Evolutionary conservation across 2,797 vertebrate genomes (phyloP), one percentile per base, ranked within the genome.

Genomic region (Myoxocephalus aenaeus): DNA sequence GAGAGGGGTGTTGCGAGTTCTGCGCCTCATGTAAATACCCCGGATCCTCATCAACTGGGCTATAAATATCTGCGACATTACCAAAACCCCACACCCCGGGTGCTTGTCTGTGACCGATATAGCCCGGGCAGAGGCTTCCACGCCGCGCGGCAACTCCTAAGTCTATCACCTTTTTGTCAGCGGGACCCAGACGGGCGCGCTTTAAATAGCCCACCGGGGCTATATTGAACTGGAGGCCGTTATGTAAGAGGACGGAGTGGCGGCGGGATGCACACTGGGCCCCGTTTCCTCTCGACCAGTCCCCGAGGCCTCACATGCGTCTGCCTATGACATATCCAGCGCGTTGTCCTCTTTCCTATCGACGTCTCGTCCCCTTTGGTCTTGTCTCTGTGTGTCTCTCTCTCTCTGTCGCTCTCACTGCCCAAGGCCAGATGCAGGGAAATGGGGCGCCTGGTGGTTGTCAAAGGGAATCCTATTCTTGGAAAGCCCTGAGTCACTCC

Each of bases 81-180:
- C 89, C 92, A 88, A 92, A 91, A 93, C 88, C 88, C 89, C 80
- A 90, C 90, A 90, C 92, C 93, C 92, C 54, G 83, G 88, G 90
- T 15, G 40, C 87, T 89, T 72, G 90, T 92, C 91, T 92, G 90
- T 74, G 91, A 92, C 91, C 81, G 86, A 94, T 95, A 94, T 95
- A 96, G 87, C 87, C 64, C 62, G 57, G 76, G 91, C 89, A 12
- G 72, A 87, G 80, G 86, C 94, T 96, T 95, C 95, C 94, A 94
- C 93, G 95, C 91, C 70, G 88, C 77, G 5, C 75, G 84, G 91
- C 22, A 71, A 84, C 88, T 86, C 85, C 87, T 85, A 95, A 94
- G 91, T 95, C 87, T 96, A 96, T 95, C 95, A 91, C 84, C 87
- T 93, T 93, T 95, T 94, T 95, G 94, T 96, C 94, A 94, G 90